Evolutionary conservation across 2,888 invertebrate genomes (phyloP).

Genomic region (Harpalus rubripes): DNA sequence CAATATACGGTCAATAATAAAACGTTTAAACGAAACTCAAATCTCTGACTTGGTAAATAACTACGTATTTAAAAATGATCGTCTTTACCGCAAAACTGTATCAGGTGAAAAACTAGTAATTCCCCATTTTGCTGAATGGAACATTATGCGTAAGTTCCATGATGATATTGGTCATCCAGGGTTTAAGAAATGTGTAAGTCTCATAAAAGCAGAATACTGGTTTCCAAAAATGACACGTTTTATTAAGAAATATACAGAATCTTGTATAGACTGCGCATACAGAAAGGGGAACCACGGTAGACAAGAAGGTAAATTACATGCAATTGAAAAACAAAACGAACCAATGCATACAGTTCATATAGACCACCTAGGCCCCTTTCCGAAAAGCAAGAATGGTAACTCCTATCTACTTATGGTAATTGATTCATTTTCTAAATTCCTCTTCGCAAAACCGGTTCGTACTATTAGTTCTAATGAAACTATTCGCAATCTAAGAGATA

Average conservation of each 20-base stretch:
- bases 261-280: conserved; percentile 17
- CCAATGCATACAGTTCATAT: conserved; percentile 70
- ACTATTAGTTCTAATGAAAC: conserved; percentile 16
- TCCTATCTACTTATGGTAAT: conserved; percentile 24
- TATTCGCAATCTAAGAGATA: not conserved
- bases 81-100: conserved; percentile 10
- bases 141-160: conserved; percentile 1
- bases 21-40: not conserved
- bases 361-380: conserved; percentile 32
- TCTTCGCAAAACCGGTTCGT: not conserved
- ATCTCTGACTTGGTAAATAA: conserved; percentile 1
- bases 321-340: conserved; percentile 22
- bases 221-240: conserved; percentile 14
- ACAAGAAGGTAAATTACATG: conserved; percentile 17
- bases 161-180: conserved; percentile 21
- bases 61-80: not conserved
- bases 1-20: not conserved
- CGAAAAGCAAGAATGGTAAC: conserved; percentile 12
- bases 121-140: not conserved
- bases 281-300: not conserved
- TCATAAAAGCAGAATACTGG: conserved; percentile 16
- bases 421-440: conserved; percentile 24
- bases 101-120: conserved; percentile 3
- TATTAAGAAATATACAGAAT: conserved; percentile 14
- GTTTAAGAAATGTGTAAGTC: not conserved